Percentiles rank a stretch among this genome's conserved stretches.
These are phyloP conservation scores for Aphaenogaster ashmeadi DNA, from an alignment of 1,140 invertebrate genomes.

Conservation along the genomic window DNA sequence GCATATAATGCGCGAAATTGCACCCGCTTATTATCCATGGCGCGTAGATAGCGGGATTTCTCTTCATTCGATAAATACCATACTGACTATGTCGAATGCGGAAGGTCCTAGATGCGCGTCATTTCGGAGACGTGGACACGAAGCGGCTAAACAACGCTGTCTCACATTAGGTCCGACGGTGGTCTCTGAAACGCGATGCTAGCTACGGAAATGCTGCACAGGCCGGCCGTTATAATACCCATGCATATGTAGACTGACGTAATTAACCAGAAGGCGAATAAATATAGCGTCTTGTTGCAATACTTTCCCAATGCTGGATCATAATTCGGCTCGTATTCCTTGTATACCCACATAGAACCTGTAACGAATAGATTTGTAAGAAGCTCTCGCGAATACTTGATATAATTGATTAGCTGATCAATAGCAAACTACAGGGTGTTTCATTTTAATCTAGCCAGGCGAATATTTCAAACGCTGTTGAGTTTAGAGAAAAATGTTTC, in stretches of 20 bases:
- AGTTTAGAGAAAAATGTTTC: too few species aligned
- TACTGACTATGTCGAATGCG: background rate
- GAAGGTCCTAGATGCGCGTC: conserved; percentile 1
- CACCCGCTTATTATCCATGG: too few species aligned
- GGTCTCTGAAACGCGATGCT: conserved; percentile 86
- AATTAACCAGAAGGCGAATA: conserved; percentile 91
- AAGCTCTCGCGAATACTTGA: background rate
- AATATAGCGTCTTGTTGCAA: conserved; percentile 90
- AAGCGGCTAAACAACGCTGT: background rate
- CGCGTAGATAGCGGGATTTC: background rate
- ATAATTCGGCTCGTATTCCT: conserved; percentile 89
- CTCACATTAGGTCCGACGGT: conserved; percentile 78
- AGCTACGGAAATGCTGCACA: conserved; percentile 88
- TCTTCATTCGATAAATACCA: background rate
- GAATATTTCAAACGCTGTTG: too few species aligned
- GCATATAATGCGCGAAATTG: background rate
- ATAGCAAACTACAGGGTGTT: too few species aligned
- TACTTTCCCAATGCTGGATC: conserved; percentile 87
- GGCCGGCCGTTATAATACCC: conserved; percentile 87
- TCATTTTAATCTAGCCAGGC: too few species aligned
- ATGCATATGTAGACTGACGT: conserved; percentile 89
- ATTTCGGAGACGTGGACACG: background rate
- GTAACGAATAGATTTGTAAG: background rate
- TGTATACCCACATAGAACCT: conserved; percentile 91
- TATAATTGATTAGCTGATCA: background rate